Evolutionary conservation across 2,888 invertebrate species (phyloP).

Genomic region (Scaptomyza caliginosa): DNA sequence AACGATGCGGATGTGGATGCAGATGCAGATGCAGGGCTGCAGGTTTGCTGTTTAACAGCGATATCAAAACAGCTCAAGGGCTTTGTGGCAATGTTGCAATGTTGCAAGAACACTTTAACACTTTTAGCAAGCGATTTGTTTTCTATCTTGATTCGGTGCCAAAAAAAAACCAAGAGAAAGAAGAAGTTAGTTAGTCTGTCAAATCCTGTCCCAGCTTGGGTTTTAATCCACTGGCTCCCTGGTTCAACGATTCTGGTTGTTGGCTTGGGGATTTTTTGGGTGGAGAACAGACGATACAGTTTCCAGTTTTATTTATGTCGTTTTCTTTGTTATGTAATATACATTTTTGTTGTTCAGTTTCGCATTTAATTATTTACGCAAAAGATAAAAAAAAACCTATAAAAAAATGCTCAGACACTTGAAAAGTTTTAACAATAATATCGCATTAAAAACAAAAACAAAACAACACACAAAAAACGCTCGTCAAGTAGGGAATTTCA

Average conservation of each 20-base stretch:
- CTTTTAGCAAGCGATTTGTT: slow-evolving; percentile 1
- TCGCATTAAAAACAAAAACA: slow-evolving; percentile 61
- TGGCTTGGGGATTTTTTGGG: slow-evolving; percentile 17
- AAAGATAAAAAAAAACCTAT: slow-evolving; percentile 7
- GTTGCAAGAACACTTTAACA: not conserved
- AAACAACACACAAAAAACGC: slow-evolving; percentile 15
- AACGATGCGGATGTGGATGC: slow-evolving; percentile 17
- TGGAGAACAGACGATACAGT: slow-evolving; percentile 34
- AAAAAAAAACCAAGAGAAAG: slow-evolving; percentile 38
- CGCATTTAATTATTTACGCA: slow-evolving; percentile 44
- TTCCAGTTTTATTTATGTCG: slow-evolving; percentile 37
- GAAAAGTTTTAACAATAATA: slow-evolving; percentile 81
- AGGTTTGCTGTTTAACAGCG: slow-evolving; percentile 37
- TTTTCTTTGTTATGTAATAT: slow-evolving; percentile 67
- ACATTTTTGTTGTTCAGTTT: slow-evolving; percentile 58
- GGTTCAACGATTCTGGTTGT: slow-evolving; percentile 10
- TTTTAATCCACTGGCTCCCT: not conserved
- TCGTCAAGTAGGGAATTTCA: slow-evolving; percentile 78
- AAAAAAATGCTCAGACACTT: slow-evolving; percentile 82
- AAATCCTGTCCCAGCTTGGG: slow-evolving; percentile 38
- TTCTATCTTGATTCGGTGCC: slow-evolving; percentile 71
- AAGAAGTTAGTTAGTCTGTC: slow-evolving; percentile 40
- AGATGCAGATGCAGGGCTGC: slow-evolving; percentile 16
- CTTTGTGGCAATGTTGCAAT: slow-evolving; percentile 46
- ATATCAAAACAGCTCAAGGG: slow-evolving; percentile 51